Conservation (phyloP, 2,113 vertebrate species). For the Pithys albifrons region DNA sequence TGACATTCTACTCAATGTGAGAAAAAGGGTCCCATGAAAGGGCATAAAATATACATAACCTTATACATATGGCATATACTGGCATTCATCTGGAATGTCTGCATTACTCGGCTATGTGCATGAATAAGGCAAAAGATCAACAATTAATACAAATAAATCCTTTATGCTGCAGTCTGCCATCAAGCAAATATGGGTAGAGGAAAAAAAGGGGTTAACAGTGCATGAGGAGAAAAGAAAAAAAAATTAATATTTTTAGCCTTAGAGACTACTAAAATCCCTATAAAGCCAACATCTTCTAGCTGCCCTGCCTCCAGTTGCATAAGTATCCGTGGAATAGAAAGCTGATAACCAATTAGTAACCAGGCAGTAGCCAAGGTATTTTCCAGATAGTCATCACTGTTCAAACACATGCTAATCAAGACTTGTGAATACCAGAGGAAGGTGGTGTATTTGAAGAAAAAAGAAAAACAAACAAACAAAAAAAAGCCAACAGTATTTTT, state of each 20-base stretch:
- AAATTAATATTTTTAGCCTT: neutral
- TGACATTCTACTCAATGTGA: neutral
- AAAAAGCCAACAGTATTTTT: neutral
- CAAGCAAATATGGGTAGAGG: neutral
- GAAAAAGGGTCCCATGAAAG: neutral
- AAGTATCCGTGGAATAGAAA: neutral
- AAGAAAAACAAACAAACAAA: neutral
- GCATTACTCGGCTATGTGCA: neutral
- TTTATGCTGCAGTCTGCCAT: neutral
- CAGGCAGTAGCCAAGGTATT: neutral
- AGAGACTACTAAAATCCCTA: neutral
- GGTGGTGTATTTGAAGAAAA: neutral
- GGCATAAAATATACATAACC: neutral
- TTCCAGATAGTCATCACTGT: neutral
- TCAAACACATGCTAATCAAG: neutral
- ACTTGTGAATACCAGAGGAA: neutral
- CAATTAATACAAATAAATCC: neutral
- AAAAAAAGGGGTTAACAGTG: neutral
- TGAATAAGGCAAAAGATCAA: neutral
- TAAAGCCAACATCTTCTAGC: neutral
- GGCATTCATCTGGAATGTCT: neutral
- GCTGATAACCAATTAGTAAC: neutral
- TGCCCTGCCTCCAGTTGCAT: neutral
- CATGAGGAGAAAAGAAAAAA: accelerated
- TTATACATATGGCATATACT: neutral